These are phyloP conservation scores for Anguilla anguilla DNA, from an alignment of 2,797 vertebrate genomes.

Conservation along the genomic window DNA sequence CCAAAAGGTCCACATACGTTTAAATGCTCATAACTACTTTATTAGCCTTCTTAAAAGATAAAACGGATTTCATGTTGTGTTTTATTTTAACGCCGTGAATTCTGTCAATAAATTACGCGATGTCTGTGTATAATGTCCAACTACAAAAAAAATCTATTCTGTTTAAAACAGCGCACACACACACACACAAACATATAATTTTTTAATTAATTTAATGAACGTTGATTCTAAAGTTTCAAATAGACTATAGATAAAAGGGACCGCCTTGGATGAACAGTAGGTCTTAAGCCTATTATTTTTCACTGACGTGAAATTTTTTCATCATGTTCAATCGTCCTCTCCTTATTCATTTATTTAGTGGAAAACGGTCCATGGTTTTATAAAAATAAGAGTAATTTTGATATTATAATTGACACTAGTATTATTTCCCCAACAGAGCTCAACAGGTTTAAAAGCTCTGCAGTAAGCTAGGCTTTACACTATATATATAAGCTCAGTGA, in stretches of 20 bases:
- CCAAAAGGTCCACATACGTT: too few relatives aligned
- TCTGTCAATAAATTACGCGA: background rate
- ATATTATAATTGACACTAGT: background rate
- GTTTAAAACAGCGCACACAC: background rate
- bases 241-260: background rate
- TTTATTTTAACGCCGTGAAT: background rate
- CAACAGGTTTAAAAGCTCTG: background rate
- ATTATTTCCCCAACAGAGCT: background rate
- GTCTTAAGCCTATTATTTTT: too few relatives aligned
- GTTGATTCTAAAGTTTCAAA: too few relatives aligned
- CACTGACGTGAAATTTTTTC: too few relatives aligned
- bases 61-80: background rate
- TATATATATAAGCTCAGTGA: too few relatives aligned
- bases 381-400: background rate
- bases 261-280: background rate
- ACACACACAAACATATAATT: too few relatives aligned
- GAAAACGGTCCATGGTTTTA: too few relatives aligned
- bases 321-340: too few relatives aligned
- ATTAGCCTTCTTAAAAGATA: background rate
- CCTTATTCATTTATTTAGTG: too few relatives aligned
- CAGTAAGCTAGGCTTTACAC: too few relatives aligned
- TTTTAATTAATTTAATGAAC: background rate
- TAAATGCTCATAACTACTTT: background rate
- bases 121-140: background rate
- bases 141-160: background rate